Evolutionary conservation across 2,113 vertebrate genomes (phyloP), one percentile per base, ranked within the genome.

Genomic region (Nibea coibor): DNA sequence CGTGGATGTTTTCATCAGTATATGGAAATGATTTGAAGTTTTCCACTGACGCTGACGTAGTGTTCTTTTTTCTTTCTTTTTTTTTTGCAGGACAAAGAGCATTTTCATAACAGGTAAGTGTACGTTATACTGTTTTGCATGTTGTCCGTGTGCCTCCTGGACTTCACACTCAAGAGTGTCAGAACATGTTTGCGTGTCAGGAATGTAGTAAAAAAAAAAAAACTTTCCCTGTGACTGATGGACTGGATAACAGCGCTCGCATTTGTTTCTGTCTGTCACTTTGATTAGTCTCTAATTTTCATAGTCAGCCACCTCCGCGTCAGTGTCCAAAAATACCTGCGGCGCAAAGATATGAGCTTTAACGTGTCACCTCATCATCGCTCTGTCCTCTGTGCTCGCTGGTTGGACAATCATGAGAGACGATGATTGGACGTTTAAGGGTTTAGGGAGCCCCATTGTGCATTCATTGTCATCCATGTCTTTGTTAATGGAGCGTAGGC

Each of bases 401-500:
- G 35, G 35, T 7, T 8, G 75, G 64, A 62, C 70, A 20, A 69
- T 48, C 1, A 4, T 61, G 72, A 76, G 69, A 2, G 16, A 5
- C 28, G 66, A 69, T 75, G 80, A 54, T 81, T 77, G 83, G 79
- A 87, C 66, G 45, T 82, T 83, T 73, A 72, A 86, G 78, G 69
- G 42, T 82, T 83, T 70, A 72, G 86, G 78, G 72, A 86, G 75
- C 82, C 85, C 89, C 83, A 88, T 93, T 94, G 94, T 92, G 81
- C 80, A 88, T 92, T 92, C 84, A 89, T 93, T 93, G 90, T 92
- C 85, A 62, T 45, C 83, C 66, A 53, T 35, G 78, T 87, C 92
- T 92, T 93, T 95, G 93, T 95, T 90, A 81, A 69, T 73, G 82
- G 85, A 43, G 78, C 88, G 86, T 83, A 65, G 90, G 91, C 92